Evolutionary conservation across 2,888 invertebrate species (phyloP).

Genomic region (Erebia epiphron): DNA sequence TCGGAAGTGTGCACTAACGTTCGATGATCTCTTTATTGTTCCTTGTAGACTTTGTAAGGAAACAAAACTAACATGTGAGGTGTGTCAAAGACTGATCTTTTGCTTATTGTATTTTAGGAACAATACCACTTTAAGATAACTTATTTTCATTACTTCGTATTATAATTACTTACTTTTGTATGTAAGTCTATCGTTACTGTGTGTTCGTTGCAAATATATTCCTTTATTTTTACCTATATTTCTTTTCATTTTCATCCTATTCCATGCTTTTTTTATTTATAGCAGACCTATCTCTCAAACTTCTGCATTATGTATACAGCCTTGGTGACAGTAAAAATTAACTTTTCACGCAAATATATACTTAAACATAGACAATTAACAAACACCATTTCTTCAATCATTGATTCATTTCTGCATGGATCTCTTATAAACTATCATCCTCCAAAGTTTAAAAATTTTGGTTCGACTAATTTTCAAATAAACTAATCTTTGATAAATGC

Average conservation of each 20-base stretch:
- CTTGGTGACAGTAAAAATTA: constrained; percentile 76
- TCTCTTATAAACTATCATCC: constrained; percentile 66
- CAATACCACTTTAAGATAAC: constrained; percentile 45
- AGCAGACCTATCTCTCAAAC: constrained; percentile 74
- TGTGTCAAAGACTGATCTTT: constrained; percentile 55
- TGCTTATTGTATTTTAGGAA: constrained; percentile 61
- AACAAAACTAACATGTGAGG: constrained; percentile 47
- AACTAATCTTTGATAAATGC: constrained; percentile 71
- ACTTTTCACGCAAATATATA: constrained; percentile 61
- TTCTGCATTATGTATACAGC: constrained; percentile 67
- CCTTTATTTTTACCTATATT: constrained; percentile 80
- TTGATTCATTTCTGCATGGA: constrained; percentile 81
- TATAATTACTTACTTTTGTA: constrained; percentile 56
- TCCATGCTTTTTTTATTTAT: constrained; percentile 76
- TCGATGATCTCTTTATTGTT: constrained; percentile 71
- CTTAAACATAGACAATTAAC: constrained; percentile 60
- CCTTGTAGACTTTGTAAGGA: constrained; percentile 65
- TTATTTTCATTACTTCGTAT: constrained; percentile 67
- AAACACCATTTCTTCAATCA: constrained; percentile 82
- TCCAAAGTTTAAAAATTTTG: constrained; percentile 44
- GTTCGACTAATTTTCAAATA: constrained; percentile 54
- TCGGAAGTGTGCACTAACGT: constrained; percentile 43
- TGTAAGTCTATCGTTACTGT: constrained; percentile 77
- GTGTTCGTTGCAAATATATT: constrained; percentile 83
- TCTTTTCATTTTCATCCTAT: constrained; percentile 81